Evolutionary conservation across 2,797 vertebrate genomes (phyloP).

Genomic region (Semaprochilodus insignis): DNA sequence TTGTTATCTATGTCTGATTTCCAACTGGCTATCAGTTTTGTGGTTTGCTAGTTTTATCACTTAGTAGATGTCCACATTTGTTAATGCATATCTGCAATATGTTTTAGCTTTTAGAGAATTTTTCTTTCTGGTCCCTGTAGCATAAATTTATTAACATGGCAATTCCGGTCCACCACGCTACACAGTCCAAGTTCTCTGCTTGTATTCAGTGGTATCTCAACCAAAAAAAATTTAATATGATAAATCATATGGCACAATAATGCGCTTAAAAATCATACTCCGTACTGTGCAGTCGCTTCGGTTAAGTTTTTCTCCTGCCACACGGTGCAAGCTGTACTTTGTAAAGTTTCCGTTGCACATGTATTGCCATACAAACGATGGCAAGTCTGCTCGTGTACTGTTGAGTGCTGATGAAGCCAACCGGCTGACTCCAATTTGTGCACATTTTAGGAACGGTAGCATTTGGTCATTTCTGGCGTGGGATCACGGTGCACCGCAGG

Average conservation of each 20-base stretch:
- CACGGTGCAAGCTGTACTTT: conserved; percentile 47
- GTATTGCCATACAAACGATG: conserved; percentile 60
- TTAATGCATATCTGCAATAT: conserved; percentile 18
- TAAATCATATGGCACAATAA: conserved; percentile 32
- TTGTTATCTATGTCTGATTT: conserved; percentile 28
- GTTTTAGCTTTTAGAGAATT: neutral
- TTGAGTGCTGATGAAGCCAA: conserved; percentile 69
- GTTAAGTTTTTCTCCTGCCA: conserved; percentile 26
- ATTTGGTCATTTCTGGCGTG: conserved; percentile 85
- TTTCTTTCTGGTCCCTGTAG: neutral
- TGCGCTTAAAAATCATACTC: neutral
- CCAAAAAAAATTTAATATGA: neutral
- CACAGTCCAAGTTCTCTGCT: neutral
- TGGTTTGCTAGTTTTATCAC: conserved; percentile 29
- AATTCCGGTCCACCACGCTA: no score
- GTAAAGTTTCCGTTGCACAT: conserved; percentile 50
- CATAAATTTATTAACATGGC: neutral
- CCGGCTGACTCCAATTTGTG: conserved; percentile 83
- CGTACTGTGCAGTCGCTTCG: neutral
- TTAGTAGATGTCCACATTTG: neutral
- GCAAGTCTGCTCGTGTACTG: conserved; percentile 60
- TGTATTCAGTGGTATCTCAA: neutral
- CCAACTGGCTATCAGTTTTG: conserved; percentile 31
- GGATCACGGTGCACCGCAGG: conserved; percentile 78
- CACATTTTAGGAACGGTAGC: conserved; percentile 79